Evolutionary conservation across 2,797 vertebrate genomes (phyloP).

Genomic region (Petrocephalus sullivani): DNA sequence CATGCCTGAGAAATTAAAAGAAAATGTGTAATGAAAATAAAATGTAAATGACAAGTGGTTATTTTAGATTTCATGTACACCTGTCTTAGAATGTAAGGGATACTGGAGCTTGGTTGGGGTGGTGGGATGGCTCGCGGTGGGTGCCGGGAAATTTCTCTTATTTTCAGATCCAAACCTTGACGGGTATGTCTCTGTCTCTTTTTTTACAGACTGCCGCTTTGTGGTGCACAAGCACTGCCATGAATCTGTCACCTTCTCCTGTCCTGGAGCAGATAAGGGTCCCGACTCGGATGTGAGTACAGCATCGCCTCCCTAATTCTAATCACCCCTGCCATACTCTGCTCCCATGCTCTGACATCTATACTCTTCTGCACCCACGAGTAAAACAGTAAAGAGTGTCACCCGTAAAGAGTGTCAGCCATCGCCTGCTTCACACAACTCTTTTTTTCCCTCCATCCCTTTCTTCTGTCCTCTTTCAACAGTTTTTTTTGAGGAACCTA

Average conservation of each 20-base stretch:
- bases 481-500: background rate
- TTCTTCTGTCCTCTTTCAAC: background rate
- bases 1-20: too few relatives aligned
- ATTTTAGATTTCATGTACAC: too few relatives aligned
- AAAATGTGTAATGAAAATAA: too few relatives aligned
- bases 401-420: background rate
- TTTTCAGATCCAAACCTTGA: too few relatives aligned
- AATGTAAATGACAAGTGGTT: too few relatives aligned
- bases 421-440: background rate
- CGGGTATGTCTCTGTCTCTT: background rate
- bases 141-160: too few relatives aligned
- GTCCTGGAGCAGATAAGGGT: background rate
- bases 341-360: background rate
- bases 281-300: background rate
- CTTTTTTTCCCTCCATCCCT: background rate
- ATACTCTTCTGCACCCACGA: background rate
- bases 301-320: background rate
- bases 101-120: too few relatives aligned
- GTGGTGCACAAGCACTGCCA: slow-evolving; percentile 7
- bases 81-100: too few relatives aligned
- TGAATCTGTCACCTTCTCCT: background rate
- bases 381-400: background rate
- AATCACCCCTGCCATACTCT: background rate
- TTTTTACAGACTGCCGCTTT: background rate
- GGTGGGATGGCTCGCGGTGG: too few relatives aligned